Percentiles rank a stretch among this genome's conserved stretches.
phyloP scores from a whole-genome alignment of 30 jellyfish, hydroid and myxozoan genomes.

The Pelagia noctiluca region DNA sequence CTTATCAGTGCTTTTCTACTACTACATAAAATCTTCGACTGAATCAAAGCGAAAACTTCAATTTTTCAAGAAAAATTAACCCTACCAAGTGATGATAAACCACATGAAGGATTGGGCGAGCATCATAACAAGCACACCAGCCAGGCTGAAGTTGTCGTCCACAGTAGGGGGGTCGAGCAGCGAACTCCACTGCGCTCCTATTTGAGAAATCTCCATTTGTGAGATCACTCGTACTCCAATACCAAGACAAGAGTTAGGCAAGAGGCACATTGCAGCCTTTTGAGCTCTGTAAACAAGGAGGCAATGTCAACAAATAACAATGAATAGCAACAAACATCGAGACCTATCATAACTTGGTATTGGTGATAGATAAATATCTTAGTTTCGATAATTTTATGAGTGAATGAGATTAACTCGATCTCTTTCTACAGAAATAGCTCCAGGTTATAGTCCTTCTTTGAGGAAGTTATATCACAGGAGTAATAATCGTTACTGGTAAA shows the following conservation, averaged over 20 bases:
- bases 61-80: no score
- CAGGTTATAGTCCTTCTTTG: no score
- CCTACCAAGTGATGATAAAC: conserved; percentile 88
- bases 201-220: conserved; percentile 55
- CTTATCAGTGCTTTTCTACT: no score
- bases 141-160: conserved; percentile 83
- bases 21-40: not conserved
- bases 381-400: no score
- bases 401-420: no score
- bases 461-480: no score
- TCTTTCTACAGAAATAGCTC: no score
- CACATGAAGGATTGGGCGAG: conserved; percentile 72
- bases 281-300: conserved; percentile 37
- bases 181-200: conserved; percentile 75
- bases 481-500: no score
- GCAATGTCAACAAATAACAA: no score
- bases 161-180: conserved; percentile 50
- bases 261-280: conserved; percentile 82
- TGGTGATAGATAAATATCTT: no score
- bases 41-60: not conserved
- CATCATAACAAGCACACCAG: conserved; percentile 66
- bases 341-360: no score
- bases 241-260: conserved; percentile 94
- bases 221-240: conserved; percentile 75
- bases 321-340: no score